Conservation (phyloP, 2,113 vertebrate genomes). For the Toxostoma redivivum region DNA sequence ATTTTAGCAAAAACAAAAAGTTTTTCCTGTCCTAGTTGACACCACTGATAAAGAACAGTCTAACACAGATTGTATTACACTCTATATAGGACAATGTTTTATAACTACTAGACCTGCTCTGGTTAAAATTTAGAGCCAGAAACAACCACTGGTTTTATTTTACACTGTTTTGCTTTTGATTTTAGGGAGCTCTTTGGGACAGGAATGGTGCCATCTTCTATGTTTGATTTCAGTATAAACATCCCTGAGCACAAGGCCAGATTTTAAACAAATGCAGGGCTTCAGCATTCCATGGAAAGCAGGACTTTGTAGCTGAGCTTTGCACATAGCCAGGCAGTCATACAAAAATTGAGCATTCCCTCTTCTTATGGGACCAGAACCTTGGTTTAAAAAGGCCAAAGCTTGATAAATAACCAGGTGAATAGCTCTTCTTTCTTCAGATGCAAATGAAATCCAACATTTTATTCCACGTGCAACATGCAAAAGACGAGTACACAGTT, state of each 20-base stretch:
- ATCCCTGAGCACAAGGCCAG: background rate
- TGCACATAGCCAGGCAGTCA: background rate
- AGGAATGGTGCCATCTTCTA: background rate
- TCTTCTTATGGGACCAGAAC: background rate
- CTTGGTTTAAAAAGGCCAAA: background rate
- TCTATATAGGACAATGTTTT: background rate
- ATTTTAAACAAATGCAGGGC: conserved; percentile 26
- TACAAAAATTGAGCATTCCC: accelerated
- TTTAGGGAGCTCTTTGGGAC: background rate
- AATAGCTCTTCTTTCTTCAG: background rate
- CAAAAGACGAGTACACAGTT: background rate
- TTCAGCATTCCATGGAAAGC: background rate
- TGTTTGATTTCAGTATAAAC: conserved; percentile 15
- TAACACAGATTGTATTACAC: background rate
- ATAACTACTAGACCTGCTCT: background rate
- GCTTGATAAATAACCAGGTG: background rate
- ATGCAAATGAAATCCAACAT: background rate
- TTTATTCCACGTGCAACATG: background rate
- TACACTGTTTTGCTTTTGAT: background rate
- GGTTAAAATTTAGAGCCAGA: background rate
- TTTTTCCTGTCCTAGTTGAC: background rate
- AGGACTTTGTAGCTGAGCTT: background rate
- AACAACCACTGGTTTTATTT: background rate
- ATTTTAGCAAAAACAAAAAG: background rate
- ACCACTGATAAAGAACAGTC: background rate